Evolutionary conservation across 2,797 vertebrate genomes (phyloP).

Genomic region (Epinephelus awoara): DNA sequence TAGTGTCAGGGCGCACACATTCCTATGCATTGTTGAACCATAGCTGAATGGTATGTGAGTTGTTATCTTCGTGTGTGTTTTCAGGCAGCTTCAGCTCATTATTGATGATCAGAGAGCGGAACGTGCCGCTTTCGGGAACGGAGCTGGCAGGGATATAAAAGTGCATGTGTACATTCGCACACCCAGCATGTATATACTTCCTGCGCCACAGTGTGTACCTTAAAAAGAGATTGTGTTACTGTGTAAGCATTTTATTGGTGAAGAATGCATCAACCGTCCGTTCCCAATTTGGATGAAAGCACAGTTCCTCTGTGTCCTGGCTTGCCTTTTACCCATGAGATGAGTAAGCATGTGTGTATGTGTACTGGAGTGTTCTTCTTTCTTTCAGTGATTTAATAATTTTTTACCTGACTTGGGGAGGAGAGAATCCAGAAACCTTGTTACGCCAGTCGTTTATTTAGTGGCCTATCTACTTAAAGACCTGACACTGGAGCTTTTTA

Average conservation of each 20-base stretch:
- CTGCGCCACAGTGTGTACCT: slow-evolving; percentile 7
- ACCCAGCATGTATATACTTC: slow-evolving; percentile 17
- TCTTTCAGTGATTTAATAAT: slow-evolving; percentile 29
- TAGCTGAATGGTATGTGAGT: slow-evolving; percentile 11
- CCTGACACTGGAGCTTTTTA: slow-evolving; percentile 68
- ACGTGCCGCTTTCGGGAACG: slow-evolving; percentile 38
- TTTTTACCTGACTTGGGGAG: slow-evolving; percentile 28
- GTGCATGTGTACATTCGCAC: slow-evolving; percentile 8
- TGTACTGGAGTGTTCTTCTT: not conserved
- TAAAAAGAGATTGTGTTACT: slow-evolving; percentile 15
- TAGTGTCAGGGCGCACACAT: slow-evolving; percentile 30
- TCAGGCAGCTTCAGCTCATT: slow-evolving; percentile 58
- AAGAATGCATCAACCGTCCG: not conserved
- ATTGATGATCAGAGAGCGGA: slow-evolving; percentile 66
- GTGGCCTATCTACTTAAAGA: slow-evolving; percentile 73
- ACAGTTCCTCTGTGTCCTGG: slow-evolving; percentile 41
- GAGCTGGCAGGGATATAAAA: slow-evolving; percentile 18
- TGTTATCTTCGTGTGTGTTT: slow-evolving; percentile 45
- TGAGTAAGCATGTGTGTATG: slow-evolving; percentile 24
- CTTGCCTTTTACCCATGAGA: slow-evolving; percentile 37
- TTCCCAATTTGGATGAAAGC: slow-evolving; percentile 49
- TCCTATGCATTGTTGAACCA: slow-evolving; percentile 29
- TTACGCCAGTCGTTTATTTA: slow-evolving; percentile 73
- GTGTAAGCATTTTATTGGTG: slow-evolving; percentile 31
- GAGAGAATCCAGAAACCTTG: slow-evolving; percentile 57